These are phyloP conservation scores for Ceyx margarethae DNA, from an alignment of 2,113 vertebrate species.

Conservation along the genomic window DNA sequence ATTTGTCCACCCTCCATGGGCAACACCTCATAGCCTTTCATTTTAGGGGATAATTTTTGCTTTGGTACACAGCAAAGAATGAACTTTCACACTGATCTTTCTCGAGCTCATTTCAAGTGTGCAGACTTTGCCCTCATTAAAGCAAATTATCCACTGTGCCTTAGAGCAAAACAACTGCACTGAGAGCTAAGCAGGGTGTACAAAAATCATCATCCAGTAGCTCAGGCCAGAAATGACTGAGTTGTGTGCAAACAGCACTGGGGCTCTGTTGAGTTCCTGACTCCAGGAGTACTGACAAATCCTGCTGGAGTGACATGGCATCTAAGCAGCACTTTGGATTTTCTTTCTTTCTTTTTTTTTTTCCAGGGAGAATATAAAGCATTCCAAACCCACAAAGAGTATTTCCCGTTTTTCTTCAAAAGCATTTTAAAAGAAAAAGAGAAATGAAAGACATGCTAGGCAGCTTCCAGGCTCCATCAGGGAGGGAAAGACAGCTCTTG, in stretches of 20 bases:
- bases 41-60: not conserved
- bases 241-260: not conserved
- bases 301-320: not conserved
- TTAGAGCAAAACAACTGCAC: not conserved
- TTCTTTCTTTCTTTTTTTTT: not conserved
- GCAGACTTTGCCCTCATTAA: not conserved
- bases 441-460: not conserved
- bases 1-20: not conserved
- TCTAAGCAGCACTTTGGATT: not conserved
- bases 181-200: not conserved
- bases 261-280: not conserved
- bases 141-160: not conserved
- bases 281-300: not conserved
- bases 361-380: not conserved
- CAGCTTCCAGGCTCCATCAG: not conserved
- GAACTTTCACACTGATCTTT: not conserved
- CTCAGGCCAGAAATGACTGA: not conserved
- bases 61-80: not conserved
- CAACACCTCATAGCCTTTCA: not conserved
- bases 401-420: not conserved
- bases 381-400: not conserved
- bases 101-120: not conserved
- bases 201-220: not conserved
- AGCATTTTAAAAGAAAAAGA: not conserved
- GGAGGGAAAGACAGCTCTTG: not conserved